Percentiles rank a stretch among this genome's conserved stretches.
phyloP scores from a whole-genome alignment of 2,888 invertebrate genomes.

The Pammene aurita region DNA sequence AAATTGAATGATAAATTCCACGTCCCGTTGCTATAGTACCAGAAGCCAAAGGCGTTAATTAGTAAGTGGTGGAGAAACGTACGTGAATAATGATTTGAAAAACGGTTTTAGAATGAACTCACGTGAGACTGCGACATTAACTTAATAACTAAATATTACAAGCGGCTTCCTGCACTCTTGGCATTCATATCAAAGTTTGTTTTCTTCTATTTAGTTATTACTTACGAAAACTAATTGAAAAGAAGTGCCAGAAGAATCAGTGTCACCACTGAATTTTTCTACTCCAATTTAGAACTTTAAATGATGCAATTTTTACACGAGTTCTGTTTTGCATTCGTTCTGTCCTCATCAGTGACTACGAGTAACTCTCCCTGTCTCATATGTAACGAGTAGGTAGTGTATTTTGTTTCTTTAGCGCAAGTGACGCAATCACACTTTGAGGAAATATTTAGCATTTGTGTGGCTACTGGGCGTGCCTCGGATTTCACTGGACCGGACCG shows the following conservation, averaged over 20 bases:
- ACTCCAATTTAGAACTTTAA: neutral
- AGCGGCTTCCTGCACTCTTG: neutral
- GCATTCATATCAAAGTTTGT: neutral
- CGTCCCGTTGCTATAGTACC: constrained; percentile 30
- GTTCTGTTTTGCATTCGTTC: constrained; percentile 32
- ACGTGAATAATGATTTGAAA: constrained; percentile 27
- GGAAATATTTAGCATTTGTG: constrained; percentile 53
- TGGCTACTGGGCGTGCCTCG: constrained; percentile 40
- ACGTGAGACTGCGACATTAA: neutral
- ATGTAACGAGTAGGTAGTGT: constrained; percentile 43
- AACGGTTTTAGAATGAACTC: constrained; percentile 14
- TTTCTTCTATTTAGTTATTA: too few relatives aligned
- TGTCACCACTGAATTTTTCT: constrained; percentile 14
- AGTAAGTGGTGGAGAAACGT: neutral
- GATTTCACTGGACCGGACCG: constrained; percentile 48
- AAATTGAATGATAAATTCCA: constrained; percentile 40
- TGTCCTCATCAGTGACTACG: constrained; percentile 14
- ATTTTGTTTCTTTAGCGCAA: constrained; percentile 48
- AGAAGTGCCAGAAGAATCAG: constrained; percentile 12
- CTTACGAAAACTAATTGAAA: constrained; percentile 10
- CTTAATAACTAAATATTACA: neutral
- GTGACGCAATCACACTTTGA: constrained; percentile 51
- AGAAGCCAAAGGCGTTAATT: constrained; percentile 36
- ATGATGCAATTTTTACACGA: constrained; percentile 29
- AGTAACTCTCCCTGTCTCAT: constrained; percentile 39